These are phyloP conservation scores for Folsomia candida DNA, from an alignment of 2,888 invertebrate genomes.

Conservation along the genomic window DNA sequence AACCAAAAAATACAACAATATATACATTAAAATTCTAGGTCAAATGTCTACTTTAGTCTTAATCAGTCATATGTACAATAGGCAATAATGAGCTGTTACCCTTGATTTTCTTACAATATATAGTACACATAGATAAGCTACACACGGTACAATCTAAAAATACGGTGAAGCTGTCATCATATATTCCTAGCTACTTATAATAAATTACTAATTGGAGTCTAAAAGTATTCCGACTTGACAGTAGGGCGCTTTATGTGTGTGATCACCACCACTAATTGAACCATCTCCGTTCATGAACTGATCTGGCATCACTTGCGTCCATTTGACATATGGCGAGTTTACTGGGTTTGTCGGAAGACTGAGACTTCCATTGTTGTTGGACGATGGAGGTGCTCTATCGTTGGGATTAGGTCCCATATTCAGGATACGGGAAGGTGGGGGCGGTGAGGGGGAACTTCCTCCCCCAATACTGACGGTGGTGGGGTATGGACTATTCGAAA, in stretches of 20 bases:
- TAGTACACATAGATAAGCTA: background rate
- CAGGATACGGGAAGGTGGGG: conserved; percentile 7
- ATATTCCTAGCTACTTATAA: background rate
- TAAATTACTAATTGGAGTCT: conserved; percentile 29
- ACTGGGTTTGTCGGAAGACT: conserved; percentile 6
- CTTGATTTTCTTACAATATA: background rate
- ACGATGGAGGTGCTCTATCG: background rate
- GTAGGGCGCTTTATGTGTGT: conserved; percentile 37
- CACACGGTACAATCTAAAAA: background rate
- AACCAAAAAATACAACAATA: too few species aligned
- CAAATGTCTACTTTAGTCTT: too few species aligned
- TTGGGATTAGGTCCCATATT: background rate
- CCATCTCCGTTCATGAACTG: conserved; percentile 42
- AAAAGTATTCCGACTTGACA: conserved; percentile 47
- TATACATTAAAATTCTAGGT: too few species aligned
- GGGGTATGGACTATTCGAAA: background rate
- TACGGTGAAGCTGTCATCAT: background rate
- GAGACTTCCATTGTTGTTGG: background rate
- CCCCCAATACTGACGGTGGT: background rate
- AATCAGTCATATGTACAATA: background rate
- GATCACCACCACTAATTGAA: conserved; percentile 13
- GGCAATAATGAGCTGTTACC: background rate
- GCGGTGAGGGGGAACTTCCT: conserved; percentile 2
- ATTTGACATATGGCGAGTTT: conserved; percentile 41
- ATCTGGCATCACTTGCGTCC: conserved; percentile 44